These are phyloP conservation scores for Ophion ellenae DNA, from an alignment of 2,888 invertebrate genomes.

Conservation along the genomic window DNA sequence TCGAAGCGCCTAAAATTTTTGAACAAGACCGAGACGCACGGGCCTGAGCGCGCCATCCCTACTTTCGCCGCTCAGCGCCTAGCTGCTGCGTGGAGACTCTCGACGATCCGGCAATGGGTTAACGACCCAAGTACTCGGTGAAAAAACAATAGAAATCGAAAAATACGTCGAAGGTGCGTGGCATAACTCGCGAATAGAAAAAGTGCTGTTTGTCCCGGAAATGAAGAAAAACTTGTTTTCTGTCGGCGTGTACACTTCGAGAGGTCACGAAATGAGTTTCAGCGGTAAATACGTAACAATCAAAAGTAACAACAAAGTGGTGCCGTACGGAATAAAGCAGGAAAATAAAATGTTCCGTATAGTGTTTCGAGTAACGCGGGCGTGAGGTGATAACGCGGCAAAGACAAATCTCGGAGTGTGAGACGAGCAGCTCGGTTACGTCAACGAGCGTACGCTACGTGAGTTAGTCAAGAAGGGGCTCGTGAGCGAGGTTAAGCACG, in stretches of 20 bases:
- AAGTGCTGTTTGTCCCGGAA: constrained; percentile 46
- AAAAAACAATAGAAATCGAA: constrained; percentile 48
- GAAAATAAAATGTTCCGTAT: not conserved
- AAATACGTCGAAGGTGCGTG: constrained; percentile 44
- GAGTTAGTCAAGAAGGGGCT: not conserved
- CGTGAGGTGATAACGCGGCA: not conserved
- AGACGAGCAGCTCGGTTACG: not conserved
- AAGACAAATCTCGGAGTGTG: not conserved
- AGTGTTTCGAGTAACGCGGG: not conserved
- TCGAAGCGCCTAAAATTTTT: too few species aligned
- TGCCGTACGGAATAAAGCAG: not conserved
- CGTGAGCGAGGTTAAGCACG: not conserved
- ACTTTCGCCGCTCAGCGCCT: too few species aligned
- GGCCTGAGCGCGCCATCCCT: too few species aligned
- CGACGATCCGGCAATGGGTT: too few species aligned
- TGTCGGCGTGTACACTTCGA: constrained; percentile 32
- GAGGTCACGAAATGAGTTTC: too few species aligned
- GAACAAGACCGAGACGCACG: too few species aligned
- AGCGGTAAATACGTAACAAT: too few species aligned
- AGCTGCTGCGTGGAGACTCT: too few species aligned
- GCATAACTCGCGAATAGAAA: constrained; percentile 35
- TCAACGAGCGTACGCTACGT: not conserved
- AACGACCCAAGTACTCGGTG: not conserved
- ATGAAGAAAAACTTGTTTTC: constrained; percentile 57
- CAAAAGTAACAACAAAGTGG: too few species aligned